Evolutionary conservation across 2,888 invertebrate species (phyloP).

Genomic region (Conus canariensis): DNA sequence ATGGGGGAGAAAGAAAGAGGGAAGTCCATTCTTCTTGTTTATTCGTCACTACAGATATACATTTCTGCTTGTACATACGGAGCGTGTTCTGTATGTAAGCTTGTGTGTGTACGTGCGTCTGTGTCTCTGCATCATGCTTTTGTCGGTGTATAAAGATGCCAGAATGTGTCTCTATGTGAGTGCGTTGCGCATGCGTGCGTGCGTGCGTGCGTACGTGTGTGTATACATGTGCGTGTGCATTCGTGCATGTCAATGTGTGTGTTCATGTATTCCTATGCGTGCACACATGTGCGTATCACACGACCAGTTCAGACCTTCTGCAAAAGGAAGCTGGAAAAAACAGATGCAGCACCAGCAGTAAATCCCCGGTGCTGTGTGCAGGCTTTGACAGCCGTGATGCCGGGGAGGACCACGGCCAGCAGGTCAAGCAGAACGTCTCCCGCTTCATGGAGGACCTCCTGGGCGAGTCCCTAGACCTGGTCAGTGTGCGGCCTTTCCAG

Average conservation of each 20-base stretch:
- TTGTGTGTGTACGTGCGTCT: too few species aligned
- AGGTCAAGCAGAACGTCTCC: slow-evolving; percentile 68
- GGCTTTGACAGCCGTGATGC: slow-evolving; percentile 67
- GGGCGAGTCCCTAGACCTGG: slow-evolving; percentile 71
- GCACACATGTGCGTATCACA: neutral
- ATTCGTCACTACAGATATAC: too few species aligned
- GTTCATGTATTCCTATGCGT: neutral
- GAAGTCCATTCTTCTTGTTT: too few species aligned
- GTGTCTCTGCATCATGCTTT: too few species aligned
- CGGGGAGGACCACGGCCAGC: slow-evolving; percentile 57
- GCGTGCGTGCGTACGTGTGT: neutral
- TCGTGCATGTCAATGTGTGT: neutral
- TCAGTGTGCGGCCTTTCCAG: slow-evolving; percentile 44
- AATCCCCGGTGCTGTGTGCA: slow-evolving; percentile 40
- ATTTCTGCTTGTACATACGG: too few species aligned
- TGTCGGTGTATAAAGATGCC: too few species aligned
- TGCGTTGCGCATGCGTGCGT: too few species aligned
- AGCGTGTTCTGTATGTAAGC: too few species aligned
- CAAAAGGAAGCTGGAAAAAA: neutral
- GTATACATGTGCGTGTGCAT: neutral
- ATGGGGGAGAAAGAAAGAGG: too few species aligned
- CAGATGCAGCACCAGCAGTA: neutral
- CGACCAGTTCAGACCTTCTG: too few species aligned
- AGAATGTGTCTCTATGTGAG: too few species aligned
- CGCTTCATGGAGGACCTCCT: slow-evolving; percentile 67